Base-by-base conservation (phyloP, 2,113 vertebrate species). In the Lutjanus erythropterus region DNA sequence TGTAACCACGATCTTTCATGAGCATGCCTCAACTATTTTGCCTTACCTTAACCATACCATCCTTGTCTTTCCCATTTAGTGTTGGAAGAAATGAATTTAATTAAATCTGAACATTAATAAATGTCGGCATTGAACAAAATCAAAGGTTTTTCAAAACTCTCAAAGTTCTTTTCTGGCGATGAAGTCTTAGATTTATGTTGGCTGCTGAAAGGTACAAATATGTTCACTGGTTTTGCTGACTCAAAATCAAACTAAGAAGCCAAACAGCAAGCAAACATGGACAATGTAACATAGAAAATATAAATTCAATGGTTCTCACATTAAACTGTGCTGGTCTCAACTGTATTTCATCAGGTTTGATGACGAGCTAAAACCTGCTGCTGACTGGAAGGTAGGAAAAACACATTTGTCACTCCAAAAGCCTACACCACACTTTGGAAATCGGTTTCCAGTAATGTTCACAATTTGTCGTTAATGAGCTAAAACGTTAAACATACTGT, bases 391-490 rank as follows among this genome's bases (percentile, higher is more conserved):
- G 56, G 29, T 9, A 35, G 55, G 29, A 77, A 77, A 76, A 52
- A 42, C 3, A 0, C 6, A 31, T 56, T 68, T 31, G 25, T 59
- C 50, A 59, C 69, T 66, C 16, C 8, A 39, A 62, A 56, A 53
- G n/a, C 19, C 29, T 39, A 9, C 19, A 4, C 6, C 9, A 11
- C 19, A 8, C 61, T 73, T 47, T 78, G 46, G 67, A 67, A 67
- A 83, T 55, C 42, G 25, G 35, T 31, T 69, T 18, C 18, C 44
- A 12, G 46, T 64, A 19, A 61, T 70, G 58, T 18, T 67, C 7
- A 35, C 60, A 71, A 59, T 71, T 81, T 71, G 31, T 47, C 21
- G 8, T 75, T 77, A 65, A 86, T 56, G 71, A 44, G 10, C 44
- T 59, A 33, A 35, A 59, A 46, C 74, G 59, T 69, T 12, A 71